phyloP scores from a whole-genome alignment of 2,888 invertebrate genomes.

The Diaphora mendica region DNA sequence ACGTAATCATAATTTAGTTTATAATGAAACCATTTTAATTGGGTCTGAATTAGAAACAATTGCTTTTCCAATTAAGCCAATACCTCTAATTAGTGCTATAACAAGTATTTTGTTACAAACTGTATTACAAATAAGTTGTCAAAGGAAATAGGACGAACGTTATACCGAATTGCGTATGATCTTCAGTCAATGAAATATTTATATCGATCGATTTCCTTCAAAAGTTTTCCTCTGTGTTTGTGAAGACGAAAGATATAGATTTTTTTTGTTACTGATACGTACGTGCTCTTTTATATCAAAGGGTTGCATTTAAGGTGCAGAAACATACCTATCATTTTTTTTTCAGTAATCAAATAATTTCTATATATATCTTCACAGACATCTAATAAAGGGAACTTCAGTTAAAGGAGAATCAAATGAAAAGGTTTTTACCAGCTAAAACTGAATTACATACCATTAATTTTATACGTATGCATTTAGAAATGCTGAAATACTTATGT shows the following conservation, averaged over 20 bases:
- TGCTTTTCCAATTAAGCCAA: not conserved
- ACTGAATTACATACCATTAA: too few species aligned
- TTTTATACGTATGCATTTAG: too few species aligned
- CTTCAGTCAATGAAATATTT: not conserved
- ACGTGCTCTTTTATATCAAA: too few species aligned
- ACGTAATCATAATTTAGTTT: not conserved
- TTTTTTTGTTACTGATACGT: too few species aligned
- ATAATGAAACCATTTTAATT: slow-evolving; percentile 1
- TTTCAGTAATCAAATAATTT: not conserved
- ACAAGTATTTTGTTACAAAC: not conserved
- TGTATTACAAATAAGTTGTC: not conserved
- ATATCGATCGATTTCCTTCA: not conserved
- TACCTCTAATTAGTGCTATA: not conserved
- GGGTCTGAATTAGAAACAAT: not conserved
- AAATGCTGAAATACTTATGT: too few species aligned
- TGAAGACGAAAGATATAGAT: too few species aligned
- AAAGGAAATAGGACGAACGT: not conserved
- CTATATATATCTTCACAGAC: not conserved
- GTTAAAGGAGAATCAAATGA: too few species aligned
- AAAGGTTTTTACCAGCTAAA: too few species aligned
- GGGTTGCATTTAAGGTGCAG: too few species aligned
- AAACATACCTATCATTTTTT: too few species aligned
- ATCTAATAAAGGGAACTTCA: too few species aligned
- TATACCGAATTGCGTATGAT: not conserved
- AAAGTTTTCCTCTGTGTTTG: too few species aligned